These are phyloP conservation scores for Rhodeus uyekii DNA, from an alignment of 2,797 vertebrate genomes.

Conservation along the genomic window DNA sequence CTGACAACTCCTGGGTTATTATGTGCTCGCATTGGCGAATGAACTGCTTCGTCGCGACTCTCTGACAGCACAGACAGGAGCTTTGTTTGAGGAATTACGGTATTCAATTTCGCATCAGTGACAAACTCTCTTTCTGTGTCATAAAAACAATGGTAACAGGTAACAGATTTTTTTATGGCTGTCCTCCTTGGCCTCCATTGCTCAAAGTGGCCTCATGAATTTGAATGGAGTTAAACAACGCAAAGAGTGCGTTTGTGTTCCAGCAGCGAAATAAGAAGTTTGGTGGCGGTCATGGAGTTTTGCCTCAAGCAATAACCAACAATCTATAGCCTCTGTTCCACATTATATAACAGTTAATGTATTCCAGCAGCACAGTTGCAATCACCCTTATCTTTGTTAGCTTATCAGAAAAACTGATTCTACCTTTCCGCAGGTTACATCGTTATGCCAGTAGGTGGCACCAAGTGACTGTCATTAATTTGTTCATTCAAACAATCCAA, in stretches of 20 bases:
- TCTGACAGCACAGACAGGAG: conserved; percentile 36
- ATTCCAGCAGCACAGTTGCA: background rate
- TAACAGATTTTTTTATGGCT: conserved; percentile 40
- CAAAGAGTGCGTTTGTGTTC: conserved; percentile 19
- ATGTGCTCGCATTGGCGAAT: conserved; percentile 27
- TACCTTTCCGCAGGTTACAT: background rate
- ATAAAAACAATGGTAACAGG: conserved; percentile 52
- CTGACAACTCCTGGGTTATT: conserved; percentile 49
- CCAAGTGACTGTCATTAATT: background rate
- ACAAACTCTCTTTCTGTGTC: conserved; percentile 51
- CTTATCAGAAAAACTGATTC: too few relatives aligned
- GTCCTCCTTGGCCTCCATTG: conserved; percentile 5
- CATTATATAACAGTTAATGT: background rate
- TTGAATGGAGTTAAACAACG: conserved; percentile 38
- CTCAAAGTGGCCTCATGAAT: conserved; percentile 55
- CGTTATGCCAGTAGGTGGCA: background rate
- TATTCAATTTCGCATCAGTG: conserved; percentile 53
- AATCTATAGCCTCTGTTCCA: background rate
- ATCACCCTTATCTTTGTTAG: background rate
- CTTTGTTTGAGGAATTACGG: conserved; percentile 54
- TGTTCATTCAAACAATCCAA: background rate
- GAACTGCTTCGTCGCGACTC: conserved; percentile 12
- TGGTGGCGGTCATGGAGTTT: background rate
- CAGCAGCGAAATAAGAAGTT: background rate
- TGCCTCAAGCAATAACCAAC: background rate